phyloP scores from a whole-genome alignment of 1,140 invertebrate genomes.

The Chymomyza costata region DNA sequence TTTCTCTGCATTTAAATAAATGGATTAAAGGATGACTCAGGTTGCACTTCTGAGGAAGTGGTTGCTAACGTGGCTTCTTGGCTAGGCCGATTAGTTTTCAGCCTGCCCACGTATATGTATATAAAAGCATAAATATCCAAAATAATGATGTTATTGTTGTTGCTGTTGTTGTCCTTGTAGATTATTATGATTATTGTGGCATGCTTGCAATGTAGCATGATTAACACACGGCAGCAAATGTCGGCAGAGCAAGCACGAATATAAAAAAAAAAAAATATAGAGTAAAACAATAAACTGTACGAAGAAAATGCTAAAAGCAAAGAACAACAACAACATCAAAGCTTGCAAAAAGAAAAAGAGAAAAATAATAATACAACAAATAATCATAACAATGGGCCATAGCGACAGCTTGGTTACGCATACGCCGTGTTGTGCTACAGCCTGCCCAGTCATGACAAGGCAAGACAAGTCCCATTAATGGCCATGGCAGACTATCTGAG shows the following conservation, averaged over 20 bases:
- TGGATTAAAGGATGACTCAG: too few species aligned
- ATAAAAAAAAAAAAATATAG: conserved; percentile 10
- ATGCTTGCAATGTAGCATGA: conserved; percentile 64
- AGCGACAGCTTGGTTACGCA: conserved; percentile 40
- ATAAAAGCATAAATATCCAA: conserved; percentile 65
- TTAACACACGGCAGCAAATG: conserved; percentile 47
- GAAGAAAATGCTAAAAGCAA: conserved; percentile 51
- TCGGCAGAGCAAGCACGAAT: conserved; percentile 1
- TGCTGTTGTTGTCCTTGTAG: conserved; percentile 38
- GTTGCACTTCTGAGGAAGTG: too few species aligned
- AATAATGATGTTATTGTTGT: conserved; percentile 65
- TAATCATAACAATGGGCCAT: conserved; percentile 65
- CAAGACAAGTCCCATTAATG: too few species aligned
- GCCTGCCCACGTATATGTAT: too few species aligned
- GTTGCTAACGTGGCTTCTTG: too few species aligned
- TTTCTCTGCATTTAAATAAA: too few species aligned
- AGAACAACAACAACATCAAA: conserved; percentile 43
- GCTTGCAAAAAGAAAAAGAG: conserved; percentile 3
- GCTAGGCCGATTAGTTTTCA: too few species aligned
- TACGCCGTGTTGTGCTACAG: conserved; percentile 22
- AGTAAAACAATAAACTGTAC: conserved; percentile 27
- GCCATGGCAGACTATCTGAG: not conserved
- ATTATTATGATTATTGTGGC: conserved; percentile 68
- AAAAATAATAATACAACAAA: conserved; percentile 30
- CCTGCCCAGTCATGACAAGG: not conserved